Conservation (phyloP, 1,140 invertebrate species). For the Pachyrhynchus sulphureomaculatus region DNA sequence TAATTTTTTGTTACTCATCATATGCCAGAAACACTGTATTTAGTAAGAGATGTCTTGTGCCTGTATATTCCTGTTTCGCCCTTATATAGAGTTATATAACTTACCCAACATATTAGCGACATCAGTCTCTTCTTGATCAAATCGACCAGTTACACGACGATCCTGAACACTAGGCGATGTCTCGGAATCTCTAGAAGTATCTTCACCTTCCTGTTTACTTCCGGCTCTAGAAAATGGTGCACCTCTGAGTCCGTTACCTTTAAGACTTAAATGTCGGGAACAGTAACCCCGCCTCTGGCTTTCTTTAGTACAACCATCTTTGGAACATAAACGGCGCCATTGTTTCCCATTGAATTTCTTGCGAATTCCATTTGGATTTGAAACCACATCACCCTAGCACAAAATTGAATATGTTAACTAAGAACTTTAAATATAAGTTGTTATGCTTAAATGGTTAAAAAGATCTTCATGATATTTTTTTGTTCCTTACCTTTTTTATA, state of each 20-base stretch:
- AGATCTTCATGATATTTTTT: no score
- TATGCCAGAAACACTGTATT: no score
- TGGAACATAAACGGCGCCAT: conserved; percentile 93
- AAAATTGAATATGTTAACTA: no score
- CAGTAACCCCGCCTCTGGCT: conserved; percentile 95
- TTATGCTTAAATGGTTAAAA: no score
- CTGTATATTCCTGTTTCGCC: no score
- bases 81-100: no score
- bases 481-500: conserved; percentile 85
- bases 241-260: conserved; percentile 64
- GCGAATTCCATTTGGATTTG: conserved; percentile 91
- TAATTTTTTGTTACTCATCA: no score
- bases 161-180: conserved; percentile 79
- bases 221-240: conserved; percentile 52
- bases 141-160: conserved; percentile 70
- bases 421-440: no score
- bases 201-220: conserved; percentile 76
- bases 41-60: no score
- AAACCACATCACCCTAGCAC: conserved; percentile 84
- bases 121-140: conserved; percentile 93
- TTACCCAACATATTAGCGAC: conserved; percentile 93
- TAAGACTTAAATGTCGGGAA: conserved; percentile 90
- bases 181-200: conserved; percentile 86
- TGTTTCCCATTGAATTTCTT: conserved; percentile 99
- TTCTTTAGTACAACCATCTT: conserved; percentile 96